Evolutionary conservation across 2,888 invertebrate genomes (phyloP), one percentile per base, ranked within the genome.

Genomic region (Caenorhabditis japonica): DNA sequence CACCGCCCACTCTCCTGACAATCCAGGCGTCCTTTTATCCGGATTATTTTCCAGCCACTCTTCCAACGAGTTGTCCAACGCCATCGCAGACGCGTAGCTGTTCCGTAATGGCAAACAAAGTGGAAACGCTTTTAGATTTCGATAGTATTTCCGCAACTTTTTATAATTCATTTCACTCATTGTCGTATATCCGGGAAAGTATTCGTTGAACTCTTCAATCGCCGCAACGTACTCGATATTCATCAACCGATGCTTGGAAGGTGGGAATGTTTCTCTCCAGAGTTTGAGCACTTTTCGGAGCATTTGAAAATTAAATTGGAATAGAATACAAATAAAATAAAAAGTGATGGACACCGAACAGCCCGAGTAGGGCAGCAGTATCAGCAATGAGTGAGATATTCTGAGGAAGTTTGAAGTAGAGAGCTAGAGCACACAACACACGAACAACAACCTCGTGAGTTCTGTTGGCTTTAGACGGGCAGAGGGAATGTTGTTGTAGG

Each of bases 201-300:
- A 64, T 39, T 64, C 64, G 17, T 64, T 56, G 64, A 64, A 64
- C 39, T 64, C 64, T 17, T 64, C 55, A 17, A 64, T 64, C 1
- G 56, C 64, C 0, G 55, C 64, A 0, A 64, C 33, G 23, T 64
- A 47, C 36, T 56, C 55, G 34, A 64, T 64, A 3, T 10, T 41
- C 64, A 64, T 64, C 25, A 64, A 34, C 2, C 53, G 43, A 27
- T 41, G 49, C 13, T 55, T 47, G 19, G 27, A 23, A 7, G 27
- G 10, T 12, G 64, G 64, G 49, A 64, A 64, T 4, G 49, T 64
- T 8, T 64, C 64, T 34, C 49, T 38, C 55, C 56, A 64, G 15
- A 49, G 41, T 19, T 49, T 38, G 15, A 55, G 4, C 13, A 33
- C 47, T 39, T 36, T 55, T 1, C 41, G 30, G 41, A 64, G 36